Evolutionary conservation across 2,888 invertebrate species (phyloP).

Genomic region (Drosophila affinis): DNA sequence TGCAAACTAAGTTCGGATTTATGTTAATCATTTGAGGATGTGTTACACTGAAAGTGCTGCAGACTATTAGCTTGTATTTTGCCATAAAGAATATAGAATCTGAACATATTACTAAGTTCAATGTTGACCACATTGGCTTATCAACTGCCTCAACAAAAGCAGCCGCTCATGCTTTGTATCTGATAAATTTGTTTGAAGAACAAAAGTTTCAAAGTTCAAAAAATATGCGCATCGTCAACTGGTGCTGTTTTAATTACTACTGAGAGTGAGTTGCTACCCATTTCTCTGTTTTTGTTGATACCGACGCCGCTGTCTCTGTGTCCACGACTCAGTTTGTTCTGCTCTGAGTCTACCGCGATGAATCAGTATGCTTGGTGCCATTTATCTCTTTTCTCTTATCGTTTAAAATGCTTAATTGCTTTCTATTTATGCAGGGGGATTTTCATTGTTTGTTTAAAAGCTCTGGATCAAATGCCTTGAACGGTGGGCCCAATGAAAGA

Average conservation of each 20-base stretch:
- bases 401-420: conserved; percentile 71
- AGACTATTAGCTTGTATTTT: conserved; percentile 9
- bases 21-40: no score
- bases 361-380: conserved; percentile 54
- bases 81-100: conserved; percentile 12
- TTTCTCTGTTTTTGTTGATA: conserved; percentile 20
- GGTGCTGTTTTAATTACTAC: conserved; percentile 55
- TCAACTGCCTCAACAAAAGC: conserved; percentile 26
- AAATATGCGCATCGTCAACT: conserved; percentile 65
- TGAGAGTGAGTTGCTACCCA: conserved; percentile 22
- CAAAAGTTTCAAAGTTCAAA: conserved; percentile 64
- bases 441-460: conserved; percentile 68
- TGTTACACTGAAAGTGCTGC: not conserved
- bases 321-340: conserved; percentile 1
- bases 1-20: no score
- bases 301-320: not conserved
- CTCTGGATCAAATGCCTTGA: conserved; percentile 48
- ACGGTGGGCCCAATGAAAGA: not conserved
- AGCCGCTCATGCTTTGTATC: conserved; percentile 56
- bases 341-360: conserved; percentile 38
- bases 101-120: conserved; percentile 9
- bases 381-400: conserved; percentile 72
- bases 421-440: conserved; percentile 68
- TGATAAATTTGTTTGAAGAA: conserved; percentile 55
- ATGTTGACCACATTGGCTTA: conserved; percentile 38